phyloP scores from a whole-genome alignment of 2,113 vertebrate genomes.

The Periophthalmus modestus region DNA sequence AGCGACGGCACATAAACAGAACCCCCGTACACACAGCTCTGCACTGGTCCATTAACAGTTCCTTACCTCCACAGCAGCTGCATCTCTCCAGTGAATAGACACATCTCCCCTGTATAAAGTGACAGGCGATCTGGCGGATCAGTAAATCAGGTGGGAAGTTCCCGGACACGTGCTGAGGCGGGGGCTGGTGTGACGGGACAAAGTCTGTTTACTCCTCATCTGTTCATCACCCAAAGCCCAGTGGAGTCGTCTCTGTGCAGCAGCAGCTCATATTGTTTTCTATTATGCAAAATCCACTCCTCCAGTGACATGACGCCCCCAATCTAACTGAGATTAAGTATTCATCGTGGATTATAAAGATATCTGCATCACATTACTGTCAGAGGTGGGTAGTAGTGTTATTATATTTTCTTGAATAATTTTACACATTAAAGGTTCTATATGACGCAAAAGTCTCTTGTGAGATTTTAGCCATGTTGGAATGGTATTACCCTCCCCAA shows the following conservation, averaged over 20 bases:
- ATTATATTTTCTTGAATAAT: too few relatives aligned
- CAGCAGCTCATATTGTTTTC: conserved; percentile 16
- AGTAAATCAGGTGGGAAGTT: conserved; percentile 37
- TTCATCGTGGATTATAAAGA: conserved; percentile 39
- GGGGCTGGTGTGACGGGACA: conserved; percentile 46
- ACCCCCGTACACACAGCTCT: not conserved
- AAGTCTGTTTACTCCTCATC: conserved; percentile 40
- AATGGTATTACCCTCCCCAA: too few relatives aligned
- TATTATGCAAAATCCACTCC: conserved; percentile 13
- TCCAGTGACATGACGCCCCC: conserved; percentile 7
- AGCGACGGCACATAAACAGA: not conserved
- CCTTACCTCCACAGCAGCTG: conserved; percentile 13
- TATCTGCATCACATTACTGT: conserved; percentile 28
- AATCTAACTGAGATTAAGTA: conserved; percentile 37
- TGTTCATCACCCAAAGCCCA: conserved; percentile 12
- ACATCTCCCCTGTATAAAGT: not conserved
- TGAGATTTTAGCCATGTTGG: too few relatives aligned
- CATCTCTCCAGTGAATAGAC: conserved; percentile 19
- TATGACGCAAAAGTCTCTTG: too few relatives aligned
- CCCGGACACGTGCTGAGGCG: conserved; percentile 29
- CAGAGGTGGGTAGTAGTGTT: not conserved
- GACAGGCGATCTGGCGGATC: conserved; percentile 43
- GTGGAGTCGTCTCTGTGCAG: not conserved
- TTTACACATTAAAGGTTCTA: too few relatives aligned
- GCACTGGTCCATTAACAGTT: conserved; percentile 11